These are phyloP conservation scores for Spinibarbus caldwelli DNA, from an alignment of 2,797 vertebrate species.

Conservation along the genomic window DNA sequence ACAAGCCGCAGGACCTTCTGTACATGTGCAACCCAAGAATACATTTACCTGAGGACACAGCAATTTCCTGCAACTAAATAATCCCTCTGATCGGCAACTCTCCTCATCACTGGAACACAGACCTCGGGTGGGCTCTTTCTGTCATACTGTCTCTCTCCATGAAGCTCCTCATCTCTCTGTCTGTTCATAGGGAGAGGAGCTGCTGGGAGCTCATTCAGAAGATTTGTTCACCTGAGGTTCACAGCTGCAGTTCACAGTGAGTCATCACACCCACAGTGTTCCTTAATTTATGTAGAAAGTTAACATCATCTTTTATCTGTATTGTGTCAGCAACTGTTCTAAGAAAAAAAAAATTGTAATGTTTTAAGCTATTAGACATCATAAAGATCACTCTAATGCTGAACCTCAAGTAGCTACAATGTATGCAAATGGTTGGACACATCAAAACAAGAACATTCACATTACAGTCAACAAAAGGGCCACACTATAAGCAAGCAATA, in stretches of 20 bases:
- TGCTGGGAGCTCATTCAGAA: slow-evolving; percentile 14
- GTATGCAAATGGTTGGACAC: not conserved
- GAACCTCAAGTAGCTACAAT: not conserved
- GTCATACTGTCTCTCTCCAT: slow-evolving; percentile 36
- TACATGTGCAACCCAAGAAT: slow-evolving; percentile 22
- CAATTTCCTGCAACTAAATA: slow-evolving; percentile 61
- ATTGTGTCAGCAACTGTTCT: not conserved
- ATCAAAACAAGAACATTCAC: not conserved
- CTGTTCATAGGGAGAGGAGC: slow-evolving; percentile 54
- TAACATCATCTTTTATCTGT: not conserved
- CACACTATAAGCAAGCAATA: slow-evolving; percentile 10
- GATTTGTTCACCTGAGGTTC: slow-evolving; percentile 24
- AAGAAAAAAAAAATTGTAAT: too few species aligned
- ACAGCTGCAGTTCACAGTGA: slow-evolving; percentile 1
- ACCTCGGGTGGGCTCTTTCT: slow-evolving; percentile 26
- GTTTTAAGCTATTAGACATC: not conserved
- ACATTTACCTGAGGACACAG: slow-evolving; percentile 46
- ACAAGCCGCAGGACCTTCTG: slow-evolving; percentile 59
- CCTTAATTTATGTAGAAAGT: slow-evolving; percentile 21
- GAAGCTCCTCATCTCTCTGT: slow-evolving; percentile 49
- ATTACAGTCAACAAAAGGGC: not conserved
- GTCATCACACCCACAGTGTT: not conserved
- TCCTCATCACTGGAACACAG: slow-evolving; percentile 55
- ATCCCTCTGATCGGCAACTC: slow-evolving; percentile 49
- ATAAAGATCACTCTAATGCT: not conserved